Percentiles rank a stretch among this genome's conserved stretches.
phyloP scores from a whole-genome alignment of 2,797 vertebrate genomes.

The Thalassophryne amazonica region DNA sequence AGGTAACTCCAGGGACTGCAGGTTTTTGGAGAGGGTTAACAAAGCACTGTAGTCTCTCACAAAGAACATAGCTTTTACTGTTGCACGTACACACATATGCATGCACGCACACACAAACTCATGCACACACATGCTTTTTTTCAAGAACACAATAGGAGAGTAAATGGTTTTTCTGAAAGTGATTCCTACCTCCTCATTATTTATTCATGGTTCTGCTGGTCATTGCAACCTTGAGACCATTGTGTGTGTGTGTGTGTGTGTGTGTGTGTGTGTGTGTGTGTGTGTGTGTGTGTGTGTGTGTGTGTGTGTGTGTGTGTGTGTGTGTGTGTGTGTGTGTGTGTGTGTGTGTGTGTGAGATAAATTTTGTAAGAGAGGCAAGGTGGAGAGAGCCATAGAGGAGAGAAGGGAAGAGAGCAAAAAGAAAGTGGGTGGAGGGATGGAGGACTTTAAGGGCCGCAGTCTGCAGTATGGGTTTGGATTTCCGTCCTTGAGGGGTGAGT shows the following conservation, averaged over 20 bases:
- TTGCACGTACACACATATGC: constrained; percentile 7
- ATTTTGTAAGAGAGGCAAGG: constrained; percentile 51
- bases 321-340: constrained; percentile 5
- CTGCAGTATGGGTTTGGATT: constrained; percentile 75
- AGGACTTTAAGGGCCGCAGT: constrained; percentile 51
- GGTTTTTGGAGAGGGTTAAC: constrained; percentile 69
- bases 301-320: constrained; percentile 11
- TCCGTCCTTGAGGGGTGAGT: constrained; percentile 80
- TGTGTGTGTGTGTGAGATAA: constrained; percentile 15
- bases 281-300: constrained; percentile 4
- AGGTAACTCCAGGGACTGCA: constrained; percentile 51
- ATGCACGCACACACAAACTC: background rate
- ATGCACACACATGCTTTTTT: constrained; percentile 31
- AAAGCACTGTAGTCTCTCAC: constrained; percentile 54
- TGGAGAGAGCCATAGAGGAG: constrained; percentile 43
- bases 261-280: constrained; percentile 9
- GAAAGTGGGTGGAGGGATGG: constrained; percentile 31
- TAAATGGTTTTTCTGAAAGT: constrained; percentile 83
- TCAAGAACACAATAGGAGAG: constrained; percentile 78
- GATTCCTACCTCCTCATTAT: constrained; percentile 80
- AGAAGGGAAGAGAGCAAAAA: constrained; percentile 54
- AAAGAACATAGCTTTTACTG: constrained; percentile 66
- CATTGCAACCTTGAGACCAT: constrained; percentile 80
- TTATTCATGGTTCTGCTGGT: constrained; percentile 83
- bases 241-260: constrained; percentile 13